A percentile compares a stretch with the other conserved stretches of the same genome.
These are phyloP conservation scores for Zophobas morio DNA, from an alignment of 1,140 invertebrate species.

Conservation along the genomic window DNA sequence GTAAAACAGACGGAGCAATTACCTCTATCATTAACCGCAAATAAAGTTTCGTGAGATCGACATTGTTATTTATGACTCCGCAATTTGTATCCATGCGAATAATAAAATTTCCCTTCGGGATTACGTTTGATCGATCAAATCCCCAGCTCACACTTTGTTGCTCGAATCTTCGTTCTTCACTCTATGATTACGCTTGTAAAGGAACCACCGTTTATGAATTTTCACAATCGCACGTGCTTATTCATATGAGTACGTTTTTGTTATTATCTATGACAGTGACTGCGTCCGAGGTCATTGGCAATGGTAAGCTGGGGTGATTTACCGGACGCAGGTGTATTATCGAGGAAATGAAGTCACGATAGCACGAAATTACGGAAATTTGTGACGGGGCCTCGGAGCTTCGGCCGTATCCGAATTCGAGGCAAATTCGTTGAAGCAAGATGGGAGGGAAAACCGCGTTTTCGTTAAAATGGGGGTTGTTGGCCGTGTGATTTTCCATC, in stretches of 20 bases:
- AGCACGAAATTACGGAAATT: constrained; percentile 43
- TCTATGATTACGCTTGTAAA: not conserved
- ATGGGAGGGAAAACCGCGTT: too few species aligned
- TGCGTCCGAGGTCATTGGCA: constrained; percentile 45
- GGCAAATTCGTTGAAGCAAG: not conserved
- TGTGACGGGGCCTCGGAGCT: constrained; percentile 5
- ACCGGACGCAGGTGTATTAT: constrained; percentile 44
- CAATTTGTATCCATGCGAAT: constrained; percentile 12
- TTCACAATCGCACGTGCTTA: constrained; percentile 33
- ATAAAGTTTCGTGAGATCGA: constrained; percentile 27
- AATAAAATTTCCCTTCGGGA: not conserved
- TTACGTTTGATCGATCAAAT: constrained; percentile 14
- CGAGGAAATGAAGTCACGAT: constrained; percentile 46
- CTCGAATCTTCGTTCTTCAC: not conserved
- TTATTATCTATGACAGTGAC: constrained; percentile 45
- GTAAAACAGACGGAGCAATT: constrained; percentile 22
- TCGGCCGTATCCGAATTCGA: not conserved
- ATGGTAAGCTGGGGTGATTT: constrained; percentile 40
- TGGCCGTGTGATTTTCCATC: too few species aligned
- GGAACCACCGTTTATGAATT: constrained; percentile 34
- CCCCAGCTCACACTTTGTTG: not conserved
- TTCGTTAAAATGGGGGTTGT: too few species aligned
- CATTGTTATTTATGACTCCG: not conserved
- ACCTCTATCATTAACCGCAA: not conserved
- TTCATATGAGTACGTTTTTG: constrained; percentile 37